phyloP scores from a whole-genome alignment of 1,140 invertebrate species.

The Philotrypesis tridentata region DNA sequence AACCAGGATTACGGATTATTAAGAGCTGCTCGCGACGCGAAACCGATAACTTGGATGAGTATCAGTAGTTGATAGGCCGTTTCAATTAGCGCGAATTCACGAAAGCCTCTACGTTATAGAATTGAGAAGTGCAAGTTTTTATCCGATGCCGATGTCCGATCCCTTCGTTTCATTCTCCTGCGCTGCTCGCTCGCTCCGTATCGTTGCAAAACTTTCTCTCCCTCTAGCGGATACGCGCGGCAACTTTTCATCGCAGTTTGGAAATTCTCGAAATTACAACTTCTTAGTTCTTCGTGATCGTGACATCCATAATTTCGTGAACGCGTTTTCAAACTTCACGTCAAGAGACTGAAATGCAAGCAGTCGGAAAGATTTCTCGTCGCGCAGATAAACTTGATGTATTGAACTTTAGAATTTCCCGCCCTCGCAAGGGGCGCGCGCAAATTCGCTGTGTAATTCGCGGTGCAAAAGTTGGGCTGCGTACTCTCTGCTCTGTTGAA shows the following conservation, averaged over 20 bases:
- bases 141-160: background rate
- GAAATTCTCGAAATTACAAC: background rate
- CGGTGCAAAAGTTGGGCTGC: too few species aligned
- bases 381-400: too few species aligned
- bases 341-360: too few species aligned
- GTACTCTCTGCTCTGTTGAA: too few species aligned
- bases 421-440: too few species aligned
- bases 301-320: too few species aligned
- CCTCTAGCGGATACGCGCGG: background rate
- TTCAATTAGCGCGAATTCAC: background rate
- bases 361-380: too few species aligned
- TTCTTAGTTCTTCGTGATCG: background rate
- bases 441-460: too few species aligned
- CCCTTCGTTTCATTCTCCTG: background rate
- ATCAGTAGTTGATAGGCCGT: background rate
- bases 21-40: background rate
- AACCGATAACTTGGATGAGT: background rate
- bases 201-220: slow-evolving; percentile 8
- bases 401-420: too few species aligned
- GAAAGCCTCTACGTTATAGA: too few species aligned
- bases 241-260: background rate
- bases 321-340: too few species aligned
- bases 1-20: background rate
- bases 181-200: background rate
- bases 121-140: slow-evolving; percentile 9